These are phyloP conservation scores for Tuta absoluta DNA, from an alignment of 2,888 invertebrate genomes.

Conservation along the genomic window DNA sequence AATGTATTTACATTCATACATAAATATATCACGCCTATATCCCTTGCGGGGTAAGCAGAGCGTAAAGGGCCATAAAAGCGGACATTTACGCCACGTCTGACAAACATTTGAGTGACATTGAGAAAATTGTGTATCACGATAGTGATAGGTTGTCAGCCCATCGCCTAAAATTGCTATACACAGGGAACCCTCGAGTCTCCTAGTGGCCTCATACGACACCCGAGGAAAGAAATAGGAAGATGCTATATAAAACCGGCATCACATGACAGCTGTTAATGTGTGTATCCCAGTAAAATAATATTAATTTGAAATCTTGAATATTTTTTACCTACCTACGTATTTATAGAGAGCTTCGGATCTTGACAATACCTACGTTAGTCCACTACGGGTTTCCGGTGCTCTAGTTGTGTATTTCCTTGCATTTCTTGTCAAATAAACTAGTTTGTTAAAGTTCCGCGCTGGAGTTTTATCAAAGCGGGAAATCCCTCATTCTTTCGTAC, in stretches of 20 bases:
- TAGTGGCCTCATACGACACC: too few species aligned
- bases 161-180: background rate
- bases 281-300: too few species aligned
- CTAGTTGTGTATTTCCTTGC: background rate
- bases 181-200: background rate
- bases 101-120: too few species aligned
- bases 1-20: too few species aligned
- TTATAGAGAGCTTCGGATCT: too few species aligned
- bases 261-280: too few species aligned
- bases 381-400: background rate
- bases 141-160: background rate
- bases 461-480: slow-evolving; percentile 5
- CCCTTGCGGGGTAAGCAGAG: background rate
- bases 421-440: background rate
- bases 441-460: background rate
- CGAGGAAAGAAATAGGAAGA: too few species aligned
- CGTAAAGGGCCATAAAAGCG: too few species aligned
- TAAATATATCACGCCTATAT: background rate
- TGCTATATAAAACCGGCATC: too few species aligned
- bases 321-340: too few species aligned
- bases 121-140: background rate
- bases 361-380: background rate
- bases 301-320: too few species aligned
- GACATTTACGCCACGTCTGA: background rate
- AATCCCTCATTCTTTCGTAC: slow-evolving; percentile 6